Conservation (phyloP, 2,113 vertebrate genomes). For the Scophthalmus maximus region DNA sequence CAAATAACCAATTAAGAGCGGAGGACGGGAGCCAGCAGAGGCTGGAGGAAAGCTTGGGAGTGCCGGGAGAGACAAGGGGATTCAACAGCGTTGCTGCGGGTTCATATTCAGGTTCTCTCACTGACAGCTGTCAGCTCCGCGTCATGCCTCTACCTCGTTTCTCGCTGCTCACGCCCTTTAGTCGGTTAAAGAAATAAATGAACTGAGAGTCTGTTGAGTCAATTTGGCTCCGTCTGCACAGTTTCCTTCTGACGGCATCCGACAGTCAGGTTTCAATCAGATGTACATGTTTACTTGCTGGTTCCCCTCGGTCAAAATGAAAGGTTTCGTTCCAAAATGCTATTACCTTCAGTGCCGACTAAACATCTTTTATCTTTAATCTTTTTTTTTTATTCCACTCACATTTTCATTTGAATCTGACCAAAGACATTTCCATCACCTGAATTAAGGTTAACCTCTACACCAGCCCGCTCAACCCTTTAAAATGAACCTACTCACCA, state of each 20-base stretch:
- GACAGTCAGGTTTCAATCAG: neutral
- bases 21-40: slow-evolving; percentile 58
- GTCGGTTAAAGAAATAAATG: slow-evolving; percentile 27
- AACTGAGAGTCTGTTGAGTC: neutral
- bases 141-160: slow-evolving; percentile 40
- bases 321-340: slow-evolving; percentile 1
- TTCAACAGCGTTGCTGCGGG: slow-evolving; percentile 42
- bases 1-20: slow-evolving; percentile 77
- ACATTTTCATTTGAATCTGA: slow-evolving; percentile 4
- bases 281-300: neutral
- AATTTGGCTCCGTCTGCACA: slow-evolving; percentile 1
- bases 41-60: slow-evolving; percentile 42
- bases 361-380: neutral
- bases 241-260: slow-evolving; percentile 5
- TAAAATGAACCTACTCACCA: neutral
- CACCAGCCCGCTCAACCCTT: neutral
- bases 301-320: neutral
- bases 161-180: slow-evolving; percentile 25
- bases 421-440: neutral
- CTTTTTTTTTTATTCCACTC: too few relatives aligned
- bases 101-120: slow-evolving; percentile 49
- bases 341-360: neutral
- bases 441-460: neutral
- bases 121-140: slow-evolving; percentile 60
- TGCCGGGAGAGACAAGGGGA: slow-evolving; percentile 30